These are phyloP conservation scores for Nephrotoma guestfalica DNA, from an alignment of 2,888 invertebrate species.

Conservation along the genomic window DNA sequence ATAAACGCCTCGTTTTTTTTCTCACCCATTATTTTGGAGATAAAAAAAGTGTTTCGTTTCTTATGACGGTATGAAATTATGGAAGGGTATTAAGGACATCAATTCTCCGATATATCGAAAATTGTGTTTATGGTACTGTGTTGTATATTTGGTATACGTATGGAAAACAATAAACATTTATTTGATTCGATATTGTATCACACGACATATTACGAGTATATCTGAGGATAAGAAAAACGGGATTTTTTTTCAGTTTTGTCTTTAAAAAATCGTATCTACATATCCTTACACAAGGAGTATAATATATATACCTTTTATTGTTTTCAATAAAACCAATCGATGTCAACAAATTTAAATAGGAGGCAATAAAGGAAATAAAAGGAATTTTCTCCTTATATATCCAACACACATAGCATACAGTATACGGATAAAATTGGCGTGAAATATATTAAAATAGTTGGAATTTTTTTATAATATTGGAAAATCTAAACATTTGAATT, in stretches of 20 bases:
- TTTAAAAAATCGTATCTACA: not conserved
- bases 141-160: not conserved
- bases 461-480: not conserved
- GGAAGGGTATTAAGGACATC: not conserved
- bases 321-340: constrained; percentile 4
- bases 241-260: not conserved
- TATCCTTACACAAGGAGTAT: not conserved
- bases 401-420: not conserved
- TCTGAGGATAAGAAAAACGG: not conserved
- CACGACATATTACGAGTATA: not conserved
- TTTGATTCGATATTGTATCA: not conserved
- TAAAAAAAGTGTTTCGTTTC: not conserved
- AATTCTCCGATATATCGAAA: not conserved
- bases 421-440: constrained; percentile 1
- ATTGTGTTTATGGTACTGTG: not conserved
- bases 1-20: not conserved
- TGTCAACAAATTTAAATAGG: constrained; percentile 4
- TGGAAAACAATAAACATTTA: not conserved
- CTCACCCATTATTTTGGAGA: not conserved
- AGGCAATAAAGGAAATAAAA: constrained; percentile 2
- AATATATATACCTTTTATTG: constrained; percentile 1
- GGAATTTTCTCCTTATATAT: not conserved
- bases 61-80: not conserved
- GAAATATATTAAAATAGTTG: constrained; percentile 3
- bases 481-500: not conserved